A percentile compares a stretch with the other conserved stretches of the same genome.
Conservation (phyloP, 2,888 invertebrate genomes). For the Leptinotarsa juncta region DNA sequence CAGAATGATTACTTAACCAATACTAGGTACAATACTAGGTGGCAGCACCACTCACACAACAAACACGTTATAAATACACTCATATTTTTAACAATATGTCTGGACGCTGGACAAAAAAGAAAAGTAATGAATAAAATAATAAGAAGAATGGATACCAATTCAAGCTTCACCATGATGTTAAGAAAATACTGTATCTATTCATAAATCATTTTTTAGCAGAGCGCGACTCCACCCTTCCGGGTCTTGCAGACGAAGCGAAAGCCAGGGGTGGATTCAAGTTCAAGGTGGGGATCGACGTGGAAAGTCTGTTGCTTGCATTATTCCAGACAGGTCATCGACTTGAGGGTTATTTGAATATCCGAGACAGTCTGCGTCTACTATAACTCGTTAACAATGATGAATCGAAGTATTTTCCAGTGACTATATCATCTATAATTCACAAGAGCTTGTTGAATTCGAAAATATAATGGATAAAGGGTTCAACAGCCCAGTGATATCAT, state of each 20-base stretch:
- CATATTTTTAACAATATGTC: too few species aligned
- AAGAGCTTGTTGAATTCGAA: neutral
- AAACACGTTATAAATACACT: too few species aligned
- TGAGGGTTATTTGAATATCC: neutral
- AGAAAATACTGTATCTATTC: neutral
- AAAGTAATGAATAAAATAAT: too few species aligned
- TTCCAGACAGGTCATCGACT: constrained; percentile 14
- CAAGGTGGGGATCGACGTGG: constrained; percentile 7
- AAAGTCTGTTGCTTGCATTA: neutral
- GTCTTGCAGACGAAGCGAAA: neutral
- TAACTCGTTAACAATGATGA: neutral
- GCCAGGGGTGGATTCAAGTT: constrained; percentile 16
- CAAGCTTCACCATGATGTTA: neutral
- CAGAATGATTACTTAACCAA: too few species aligned
- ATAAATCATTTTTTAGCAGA: neutral
- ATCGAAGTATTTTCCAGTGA: neutral
- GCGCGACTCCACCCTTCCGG: constrained; percentile 2
- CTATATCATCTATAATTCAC: neutral
- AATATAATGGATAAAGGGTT: neutral
- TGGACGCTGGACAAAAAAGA: too few species aligned
- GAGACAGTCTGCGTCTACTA: neutral
- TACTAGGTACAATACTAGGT: too few species aligned
- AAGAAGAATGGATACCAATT: too few species aligned
- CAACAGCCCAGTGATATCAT: neutral
- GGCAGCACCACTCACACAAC: too few species aligned